phyloP scores from a whole-genome alignment of 2,888 invertebrate species.

The Scaptomyza reducta region DNA sequence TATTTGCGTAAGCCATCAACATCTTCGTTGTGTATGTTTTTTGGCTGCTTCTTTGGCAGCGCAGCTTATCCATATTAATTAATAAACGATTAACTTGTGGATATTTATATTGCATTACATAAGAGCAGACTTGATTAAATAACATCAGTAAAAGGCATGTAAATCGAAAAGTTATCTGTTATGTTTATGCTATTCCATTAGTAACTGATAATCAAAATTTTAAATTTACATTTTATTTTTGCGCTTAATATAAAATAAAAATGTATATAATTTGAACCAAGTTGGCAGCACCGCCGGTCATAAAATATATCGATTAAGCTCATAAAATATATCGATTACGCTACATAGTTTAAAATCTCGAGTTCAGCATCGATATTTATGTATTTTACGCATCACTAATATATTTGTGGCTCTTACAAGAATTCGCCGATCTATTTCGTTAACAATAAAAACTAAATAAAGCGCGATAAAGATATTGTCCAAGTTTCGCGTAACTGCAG shows the following conservation, averaged over 20 bases:
- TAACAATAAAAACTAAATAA: slow-evolving; percentile 16
- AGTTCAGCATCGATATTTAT: not conserved
- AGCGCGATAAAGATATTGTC: not conserved
- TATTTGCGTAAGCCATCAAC: slow-evolving; percentile 62
- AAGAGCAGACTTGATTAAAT: slow-evolving; percentile 23
- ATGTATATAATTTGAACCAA: not conserved
- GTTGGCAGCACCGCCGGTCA: slow-evolving; percentile 34
- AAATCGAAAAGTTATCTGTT: not conserved
- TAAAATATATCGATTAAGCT: not conserved
- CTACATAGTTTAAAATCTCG: not conserved
- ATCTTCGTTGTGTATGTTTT: slow-evolving; percentile 14
- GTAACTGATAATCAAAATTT: not conserved
- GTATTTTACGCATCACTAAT: slow-evolving; percentile 25
- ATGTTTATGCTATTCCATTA: too few species aligned
- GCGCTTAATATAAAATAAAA: not conserved
- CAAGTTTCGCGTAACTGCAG: not conserved
- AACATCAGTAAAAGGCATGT: slow-evolving; percentile 2
- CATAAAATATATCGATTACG: not conserved
- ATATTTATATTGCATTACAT: slow-evolving; percentile 35
- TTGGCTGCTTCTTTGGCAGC: slow-evolving; percentile 23
- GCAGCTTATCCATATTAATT: slow-evolving; percentile 50
- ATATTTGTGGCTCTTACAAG: slow-evolving; percentile 29
- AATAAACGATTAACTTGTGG: slow-evolving; percentile 40
- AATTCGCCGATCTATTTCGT: slow-evolving; percentile 20
- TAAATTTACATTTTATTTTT: not conserved